Evolutionary conservation across 2,888 invertebrate genomes (phyloP), one percentile per base, ranked within the genome.

Genomic region (Phragmatobia fuliginosa): DNA sequence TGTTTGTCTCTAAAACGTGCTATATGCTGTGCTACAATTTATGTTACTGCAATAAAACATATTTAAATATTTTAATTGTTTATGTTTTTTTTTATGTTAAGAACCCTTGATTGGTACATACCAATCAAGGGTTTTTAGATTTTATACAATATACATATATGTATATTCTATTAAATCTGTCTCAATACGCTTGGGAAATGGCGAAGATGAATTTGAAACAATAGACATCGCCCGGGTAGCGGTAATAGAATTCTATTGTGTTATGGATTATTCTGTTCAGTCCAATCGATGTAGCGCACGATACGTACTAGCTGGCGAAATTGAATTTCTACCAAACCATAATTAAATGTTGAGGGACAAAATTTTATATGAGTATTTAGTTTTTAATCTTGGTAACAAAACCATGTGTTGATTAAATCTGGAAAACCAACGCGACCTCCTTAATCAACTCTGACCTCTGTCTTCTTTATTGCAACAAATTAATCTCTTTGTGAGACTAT

Each of bases 251-350:
- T 59, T 66, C 59, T 63, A 70, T 45, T 66, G 59, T 63, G 32
- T 63, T 63, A 62, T 32, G 36, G 61, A 60, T 64, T 62, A 72
- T 66, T 49, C 10, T n/a, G 65, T 72, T 72, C 66, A 73, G 7
- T 68, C 75, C 61, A 60, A 72, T 67, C n/a, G 66, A 62, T 60
- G 73, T 72, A 66, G 63, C 62, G 58, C 66, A 62, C 56, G 60
- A 49, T 69, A 52, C 67, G 58, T 75, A 73, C 71, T 71, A 52
- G 58, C 59, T 72, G 45, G 66, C 66, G 62, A 61, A 31, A 66
- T 67, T 74, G 72, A 52, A 52, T 14, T 14, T 52, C 25, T 25
- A 14, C 11, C 52, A 25, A 52, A 25, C 25, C 45, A 49, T 49
- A n/a, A n/a, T 52, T 56, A 28, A 56, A 56, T 28, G 28, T 63